A percentile compares a stretch with the other conserved stretches of the same genome.
Conservation (phyloP, 2,797 vertebrate species). For the Rachycentron canadum region DNA sequence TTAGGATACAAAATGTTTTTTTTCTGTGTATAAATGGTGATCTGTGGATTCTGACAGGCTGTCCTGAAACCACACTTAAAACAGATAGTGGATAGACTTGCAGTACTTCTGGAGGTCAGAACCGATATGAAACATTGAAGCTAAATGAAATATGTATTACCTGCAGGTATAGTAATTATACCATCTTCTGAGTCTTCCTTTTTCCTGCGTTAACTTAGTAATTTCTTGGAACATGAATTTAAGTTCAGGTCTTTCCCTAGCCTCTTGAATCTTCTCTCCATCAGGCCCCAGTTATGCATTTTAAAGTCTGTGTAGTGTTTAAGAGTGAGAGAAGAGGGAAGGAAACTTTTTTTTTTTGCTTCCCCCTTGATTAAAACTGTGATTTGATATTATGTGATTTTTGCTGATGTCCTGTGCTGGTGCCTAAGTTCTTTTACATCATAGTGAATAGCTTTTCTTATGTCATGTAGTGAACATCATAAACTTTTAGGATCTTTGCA, state of each 20-base stretch:
- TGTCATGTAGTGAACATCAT: background rate
- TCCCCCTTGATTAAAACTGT: too few relatives aligned
- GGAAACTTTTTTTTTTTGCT: too few relatives aligned
- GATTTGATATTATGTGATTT: too few relatives aligned
- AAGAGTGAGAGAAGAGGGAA: too few relatives aligned
- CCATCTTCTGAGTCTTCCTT: background rate
- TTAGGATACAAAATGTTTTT: background rate
- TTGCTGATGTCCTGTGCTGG: too few relatives aligned
- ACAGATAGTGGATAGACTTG: background rate
- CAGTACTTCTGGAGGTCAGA: background rate
- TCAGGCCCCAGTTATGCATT: background rate
- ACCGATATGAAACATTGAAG: background rate
- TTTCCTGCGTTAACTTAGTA: background rate
- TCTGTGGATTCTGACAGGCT: background rate
- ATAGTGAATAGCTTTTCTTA: too few relatives aligned
- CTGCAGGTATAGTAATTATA: background rate
- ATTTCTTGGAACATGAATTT: background rate
- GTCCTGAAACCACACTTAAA: background rate
- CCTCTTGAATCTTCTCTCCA: background rate
- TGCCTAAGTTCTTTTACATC: too few relatives aligned
- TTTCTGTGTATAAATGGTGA: background rate
- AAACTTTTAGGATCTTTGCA: background rate
- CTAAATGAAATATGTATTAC: too few relatives aligned
- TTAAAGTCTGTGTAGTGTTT: background rate
- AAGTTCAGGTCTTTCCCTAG: background rate